These are phyloP conservation scores for Psylliodes chrysocephalus DNA, from an alignment of 2,888 invertebrate species.

Conservation along the genomic window DNA sequence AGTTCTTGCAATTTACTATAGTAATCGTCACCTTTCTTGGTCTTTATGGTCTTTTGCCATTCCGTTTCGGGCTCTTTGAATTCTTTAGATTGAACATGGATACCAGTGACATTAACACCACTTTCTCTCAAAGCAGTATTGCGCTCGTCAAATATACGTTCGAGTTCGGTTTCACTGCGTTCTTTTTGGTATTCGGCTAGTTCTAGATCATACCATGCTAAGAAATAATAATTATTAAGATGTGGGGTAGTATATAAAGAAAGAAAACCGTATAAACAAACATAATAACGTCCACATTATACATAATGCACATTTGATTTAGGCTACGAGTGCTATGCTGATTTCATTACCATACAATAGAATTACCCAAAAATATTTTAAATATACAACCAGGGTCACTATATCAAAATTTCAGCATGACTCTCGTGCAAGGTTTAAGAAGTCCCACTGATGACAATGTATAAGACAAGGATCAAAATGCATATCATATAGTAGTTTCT, in stretches of 20 bases:
- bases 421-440: too few species aligned
- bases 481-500: too few species aligned
- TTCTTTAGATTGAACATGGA: slow-evolving; percentile 71
- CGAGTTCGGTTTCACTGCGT: slow-evolving; percentile 84
- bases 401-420: too few species aligned
- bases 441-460: too few species aligned
- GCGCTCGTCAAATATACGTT: slow-evolving; percentile 88
- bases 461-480: too few species aligned
- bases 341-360: too few species aligned
- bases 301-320: slow-evolving; percentile 48
- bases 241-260: not conserved
- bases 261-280: not conserved
- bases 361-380: too few species aligned
- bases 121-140: slow-evolving; percentile 76
- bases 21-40: slow-evolving; percentile 84
- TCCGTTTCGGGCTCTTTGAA: slow-evolving; percentile 81
- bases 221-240: not conserved
- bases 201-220: slow-evolving; percentile 94
- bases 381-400: too few species aligned
- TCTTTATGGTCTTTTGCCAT: slow-evolving; percentile 85
- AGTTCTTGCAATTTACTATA: slow-evolving; percentile 83
- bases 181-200: slow-evolving; percentile 85
- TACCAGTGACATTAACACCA: slow-evolving; percentile 62
- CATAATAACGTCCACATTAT: slow-evolving; percentile 42
- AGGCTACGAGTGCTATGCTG: too few species aligned